Conservation (phyloP, 2,113 vertebrate species). For the Dinomys branickii region DNA sequence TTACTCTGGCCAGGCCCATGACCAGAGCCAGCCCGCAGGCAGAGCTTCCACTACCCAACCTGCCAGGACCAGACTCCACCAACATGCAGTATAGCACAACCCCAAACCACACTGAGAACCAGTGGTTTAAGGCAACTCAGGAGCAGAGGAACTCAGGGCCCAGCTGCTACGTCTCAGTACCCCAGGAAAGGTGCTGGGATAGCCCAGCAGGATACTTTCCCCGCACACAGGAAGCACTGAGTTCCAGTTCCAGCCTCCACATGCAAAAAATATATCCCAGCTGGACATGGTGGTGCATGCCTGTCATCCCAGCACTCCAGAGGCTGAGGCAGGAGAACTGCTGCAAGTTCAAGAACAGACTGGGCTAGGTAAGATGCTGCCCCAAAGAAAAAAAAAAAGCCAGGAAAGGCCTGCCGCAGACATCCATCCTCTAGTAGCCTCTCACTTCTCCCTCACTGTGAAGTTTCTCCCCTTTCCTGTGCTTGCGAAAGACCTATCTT, state of each 20-base stretch:
- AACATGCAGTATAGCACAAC: background rate
- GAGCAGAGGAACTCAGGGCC: too few species aligned
- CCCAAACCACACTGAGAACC: background rate
- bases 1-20: background rate
- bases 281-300: background rate
- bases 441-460: background rate
- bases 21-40: background rate
- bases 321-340: background rate
- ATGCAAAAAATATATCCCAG: background rate
- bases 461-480: background rate
- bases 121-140: background rate
- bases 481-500: background rate
- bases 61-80: fast-evolving
- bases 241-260: background rate
- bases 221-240: background rate
- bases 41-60: background rate
- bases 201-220: fast-evolving
- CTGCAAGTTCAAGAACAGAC: background rate
- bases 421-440: fast-evolving
- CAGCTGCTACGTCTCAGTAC: fast-evolving
- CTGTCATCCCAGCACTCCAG: background rate
- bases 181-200: too few species aligned
- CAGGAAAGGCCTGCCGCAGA: background rate
- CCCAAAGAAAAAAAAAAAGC: background rate
- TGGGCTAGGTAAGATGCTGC: background rate